Evolutionary conservation across 92 coral and sea anemone genomes (phyloP), one percentile per base, ranked within the genome.

Genomic region (Bergia sp.): DNA sequence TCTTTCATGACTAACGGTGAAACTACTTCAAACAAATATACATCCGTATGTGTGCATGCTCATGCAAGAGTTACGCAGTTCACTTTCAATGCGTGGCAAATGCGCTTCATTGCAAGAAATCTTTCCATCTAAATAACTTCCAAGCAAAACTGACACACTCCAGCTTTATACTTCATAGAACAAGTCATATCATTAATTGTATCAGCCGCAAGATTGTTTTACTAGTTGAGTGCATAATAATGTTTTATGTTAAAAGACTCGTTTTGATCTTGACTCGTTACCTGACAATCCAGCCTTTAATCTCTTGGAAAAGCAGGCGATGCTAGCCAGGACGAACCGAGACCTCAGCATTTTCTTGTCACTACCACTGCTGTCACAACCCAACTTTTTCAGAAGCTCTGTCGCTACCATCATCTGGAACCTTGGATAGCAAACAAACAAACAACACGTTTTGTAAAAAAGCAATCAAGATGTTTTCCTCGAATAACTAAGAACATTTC

Each of bases 241-340:
- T 57, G 3, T 16, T 4, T 18, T 61, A 18, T 16, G 1, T 16
- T 12, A 2, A 18, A 1, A 76, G 13, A 3, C 50, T 9, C 2
- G 21, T 7, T 4, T 21, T 23, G 29, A 39, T 76, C 45, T 36
- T 8, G 40, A 18, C 45, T n/a, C 45, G 23, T 76, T 71, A 84
- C 87, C 87, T 84, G 87, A 16, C 37, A 71, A 38, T 84, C 74
- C 61, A 69, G 67, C 79, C 43, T 67, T 84, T 9, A 71, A 44
- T 47, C n/a, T 44, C 78, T 50, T 84, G 39, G 87, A 84, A 84
- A 84, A 84, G 79, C 77, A 49, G 11, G 87, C 87, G 78, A 84
- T 69, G 29, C 79, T 23, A 13, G 87, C 87, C 16, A 84, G 66
- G 21, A 84, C 79, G 44, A 84, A 71, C 41, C n/a, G 57, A 12